Evolutionary conservation across 1,140 invertebrate species (phyloP).

Genomic region (Lamellibrachia luymesi): DNA sequence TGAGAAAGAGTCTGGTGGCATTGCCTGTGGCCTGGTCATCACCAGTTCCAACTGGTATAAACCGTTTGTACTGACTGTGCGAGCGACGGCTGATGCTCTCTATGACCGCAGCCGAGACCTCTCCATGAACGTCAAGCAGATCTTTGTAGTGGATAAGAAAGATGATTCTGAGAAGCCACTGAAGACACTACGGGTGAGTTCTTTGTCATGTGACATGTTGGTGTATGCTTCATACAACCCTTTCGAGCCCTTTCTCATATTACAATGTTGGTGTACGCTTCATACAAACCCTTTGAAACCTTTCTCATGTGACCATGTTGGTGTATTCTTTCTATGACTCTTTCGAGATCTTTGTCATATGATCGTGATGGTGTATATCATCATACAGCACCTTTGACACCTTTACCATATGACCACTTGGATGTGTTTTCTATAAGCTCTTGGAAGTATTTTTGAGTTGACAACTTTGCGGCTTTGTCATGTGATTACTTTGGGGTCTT

Average conservation of each 20-base stretch:
- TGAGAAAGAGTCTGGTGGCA: background rate
- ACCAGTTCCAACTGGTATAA: background rate
- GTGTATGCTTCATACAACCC: background rate
- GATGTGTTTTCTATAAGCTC: too few species aligned
- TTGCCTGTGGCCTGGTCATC: background rate
- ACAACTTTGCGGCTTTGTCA: too few species aligned
- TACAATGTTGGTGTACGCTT: background rate
- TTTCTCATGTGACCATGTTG: background rate
- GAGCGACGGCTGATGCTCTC: background rate
- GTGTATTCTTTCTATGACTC: background rate
- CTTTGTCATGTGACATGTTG: background rate
- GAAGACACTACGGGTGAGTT: background rate
- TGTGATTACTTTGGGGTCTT: too few species aligned
- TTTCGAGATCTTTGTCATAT: too few species aligned
- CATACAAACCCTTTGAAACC: background rate
- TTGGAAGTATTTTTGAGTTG: too few species aligned
- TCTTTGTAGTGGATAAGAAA: background rate
- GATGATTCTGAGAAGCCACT: background rate
- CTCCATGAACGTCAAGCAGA: background rate
- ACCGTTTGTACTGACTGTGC: background rate
- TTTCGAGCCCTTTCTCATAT: background rate
- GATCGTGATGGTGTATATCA: too few species aligned
- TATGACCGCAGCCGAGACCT: background rate
- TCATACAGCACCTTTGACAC: too few species aligned
- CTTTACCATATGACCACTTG: too few species aligned